These are phyloP conservation scores for Acronicta leporina DNA, from an alignment of 2,888 invertebrate genomes.

Conservation along the genomic window DNA sequence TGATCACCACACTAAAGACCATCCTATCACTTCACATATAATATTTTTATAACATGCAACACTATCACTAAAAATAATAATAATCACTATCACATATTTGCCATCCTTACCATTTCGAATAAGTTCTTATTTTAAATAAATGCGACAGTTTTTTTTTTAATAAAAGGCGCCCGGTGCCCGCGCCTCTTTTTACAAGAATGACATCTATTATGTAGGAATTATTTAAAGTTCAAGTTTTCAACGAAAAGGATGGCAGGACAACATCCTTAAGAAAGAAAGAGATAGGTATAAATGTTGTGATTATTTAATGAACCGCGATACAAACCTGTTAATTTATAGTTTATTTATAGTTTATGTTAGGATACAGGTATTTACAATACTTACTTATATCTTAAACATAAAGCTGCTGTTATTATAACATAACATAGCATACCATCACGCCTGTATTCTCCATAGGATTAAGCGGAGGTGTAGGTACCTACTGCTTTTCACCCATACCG, in stretches of 20 bases:
- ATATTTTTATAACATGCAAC: constrained; percentile 23
- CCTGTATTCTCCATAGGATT: too few species aligned
- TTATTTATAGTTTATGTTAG: too few species aligned
- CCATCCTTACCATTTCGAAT: constrained; percentile 59
- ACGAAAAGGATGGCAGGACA: constrained; percentile 23
- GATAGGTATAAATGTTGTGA: constrained; percentile 27
- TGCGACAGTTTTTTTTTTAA: not conserved
- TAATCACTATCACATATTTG: constrained; percentile 15
- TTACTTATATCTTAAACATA: constrained; percentile 30
- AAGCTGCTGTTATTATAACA: not conserved
- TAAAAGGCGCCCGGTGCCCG: constrained; percentile 23
- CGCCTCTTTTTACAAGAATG: constrained; percentile 42
- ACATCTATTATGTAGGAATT: constrained; percentile 35
- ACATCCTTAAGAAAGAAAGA: constrained; percentile 38
- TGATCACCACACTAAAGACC: constrained; percentile 29
- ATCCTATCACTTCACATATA: constrained; percentile 19
- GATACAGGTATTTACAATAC: constrained; percentile 1
- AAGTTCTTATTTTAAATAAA: not conserved
- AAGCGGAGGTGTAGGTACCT: too few species aligned
- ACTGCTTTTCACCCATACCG: too few species aligned
- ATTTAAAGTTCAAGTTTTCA: constrained; percentile 24
- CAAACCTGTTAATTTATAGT: constrained; percentile 44
- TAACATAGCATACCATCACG: too few species aligned
- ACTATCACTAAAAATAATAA: constrained; percentile 10
- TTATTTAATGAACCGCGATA: constrained; percentile 20